phyloP scores from a whole-genome alignment of 2,888 invertebrate genomes.

The Lepas anatifera region DNA sequence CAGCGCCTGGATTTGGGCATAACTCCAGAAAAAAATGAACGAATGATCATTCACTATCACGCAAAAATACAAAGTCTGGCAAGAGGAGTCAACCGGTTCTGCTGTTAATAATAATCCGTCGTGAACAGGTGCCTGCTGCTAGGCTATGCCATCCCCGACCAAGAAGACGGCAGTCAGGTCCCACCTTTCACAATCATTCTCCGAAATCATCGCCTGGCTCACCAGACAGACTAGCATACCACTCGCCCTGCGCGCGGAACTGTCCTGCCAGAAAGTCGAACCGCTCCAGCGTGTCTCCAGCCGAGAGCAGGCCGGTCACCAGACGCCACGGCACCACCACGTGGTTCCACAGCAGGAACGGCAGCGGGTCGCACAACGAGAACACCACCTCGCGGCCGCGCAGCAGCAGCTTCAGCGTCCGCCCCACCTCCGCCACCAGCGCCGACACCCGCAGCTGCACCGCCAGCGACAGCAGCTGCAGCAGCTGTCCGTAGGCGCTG shows the following conservation, averaged over 20 bases:
- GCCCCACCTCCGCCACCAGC: neutral
- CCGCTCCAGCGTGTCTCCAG: neutral
- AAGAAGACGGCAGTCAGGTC: too few species aligned
- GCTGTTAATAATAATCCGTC: too few species aligned
- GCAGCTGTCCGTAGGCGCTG: neutral
- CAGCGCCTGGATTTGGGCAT: too few species aligned
- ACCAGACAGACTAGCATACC: neutral
- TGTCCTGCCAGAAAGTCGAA: neutral
- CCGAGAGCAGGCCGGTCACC: neutral
- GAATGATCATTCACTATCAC: too few species aligned
- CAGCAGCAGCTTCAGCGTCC: neutral
- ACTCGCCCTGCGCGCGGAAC: neutral
- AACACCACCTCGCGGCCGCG: slow-evolving; percentile 11
- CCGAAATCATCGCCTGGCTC: neutral
- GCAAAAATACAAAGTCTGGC: too few species aligned
- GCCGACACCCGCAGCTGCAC: neutral
- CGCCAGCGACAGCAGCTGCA: neutral
- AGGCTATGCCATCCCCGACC: too few species aligned
- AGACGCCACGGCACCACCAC: slow-evolving; percentile 6
- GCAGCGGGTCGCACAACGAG: slow-evolving; percentile 11
- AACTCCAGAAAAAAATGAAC: too few species aligned
- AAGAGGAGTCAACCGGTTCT: too few species aligned
- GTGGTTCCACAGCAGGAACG: slow-evolving; percentile 2
- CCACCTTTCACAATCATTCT: too few species aligned
- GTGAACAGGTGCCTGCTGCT: too few species aligned